Percentiles rank a stretch among this genome's conserved stretches.
These are phyloP conservation scores for Lophura nycthemera DNA, from an alignment of 2,113 vertebrate species.

Conservation along the genomic window DNA sequence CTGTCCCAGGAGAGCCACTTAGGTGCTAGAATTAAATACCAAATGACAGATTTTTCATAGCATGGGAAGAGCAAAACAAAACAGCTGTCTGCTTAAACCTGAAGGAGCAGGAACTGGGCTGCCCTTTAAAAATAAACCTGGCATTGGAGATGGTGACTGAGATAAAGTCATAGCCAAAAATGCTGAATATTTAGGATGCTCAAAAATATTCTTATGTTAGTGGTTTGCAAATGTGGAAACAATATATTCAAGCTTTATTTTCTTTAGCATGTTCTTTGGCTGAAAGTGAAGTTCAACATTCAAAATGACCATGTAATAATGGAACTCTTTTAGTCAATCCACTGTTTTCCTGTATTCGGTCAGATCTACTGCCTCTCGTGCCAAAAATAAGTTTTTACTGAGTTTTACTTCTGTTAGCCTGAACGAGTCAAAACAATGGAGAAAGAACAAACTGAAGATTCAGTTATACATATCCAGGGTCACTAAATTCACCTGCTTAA, in stretches of 20 bases:
- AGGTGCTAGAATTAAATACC: conserved; percentile 66
- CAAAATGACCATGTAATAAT: conserved; percentile 62
- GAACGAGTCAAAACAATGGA: conserved; percentile 12
- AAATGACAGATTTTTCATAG: conserved; percentile 69
- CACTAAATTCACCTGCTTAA: neutral
- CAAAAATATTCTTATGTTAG: conserved; percentile 64
- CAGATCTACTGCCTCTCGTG: neutral
- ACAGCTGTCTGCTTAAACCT: conserved; percentile 65
- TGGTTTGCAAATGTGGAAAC: conserved; percentile 76
- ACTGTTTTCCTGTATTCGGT: conserved; percentile 44
- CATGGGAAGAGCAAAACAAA: conserved; percentile 68
- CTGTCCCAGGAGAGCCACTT: conserved; percentile 60
- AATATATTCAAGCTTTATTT: conserved; percentile 71
- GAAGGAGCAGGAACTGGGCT: conserved; percentile 64
- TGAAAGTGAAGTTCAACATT: conserved; percentile 51
- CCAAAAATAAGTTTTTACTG: conserved; percentile 59
- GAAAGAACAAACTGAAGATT: neutral
- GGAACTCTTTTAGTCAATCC: conserved; percentile 39
- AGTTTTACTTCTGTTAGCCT: conserved; percentile 31
- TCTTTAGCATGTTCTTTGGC: conserved; percentile 67
- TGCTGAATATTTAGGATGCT: conserved; percentile 66
- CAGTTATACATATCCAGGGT: neutral
- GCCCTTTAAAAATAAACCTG: conserved; percentile 75
- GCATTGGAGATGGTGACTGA: conserved; percentile 63
- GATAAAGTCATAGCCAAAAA: conserved; percentile 69